phyloP scores from a whole-genome alignment of 2,888 invertebrate genomes.

The Trichopria drosophilae region DNA sequence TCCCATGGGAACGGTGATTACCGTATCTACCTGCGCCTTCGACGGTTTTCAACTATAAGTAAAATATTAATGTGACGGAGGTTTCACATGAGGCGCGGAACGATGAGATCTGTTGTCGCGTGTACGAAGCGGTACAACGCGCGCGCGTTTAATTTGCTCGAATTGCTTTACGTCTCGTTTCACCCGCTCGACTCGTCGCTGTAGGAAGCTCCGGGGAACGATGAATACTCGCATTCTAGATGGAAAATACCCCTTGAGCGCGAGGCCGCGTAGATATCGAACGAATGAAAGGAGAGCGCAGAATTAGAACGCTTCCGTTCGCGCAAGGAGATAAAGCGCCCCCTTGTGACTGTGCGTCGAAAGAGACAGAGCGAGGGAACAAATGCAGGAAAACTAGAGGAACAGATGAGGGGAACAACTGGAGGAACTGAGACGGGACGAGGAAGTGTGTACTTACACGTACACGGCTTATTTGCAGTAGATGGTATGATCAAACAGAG shows the following conservation, averaged over 20 bases:
- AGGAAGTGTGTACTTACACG: no score
- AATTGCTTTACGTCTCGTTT: conserved; percentile 43
- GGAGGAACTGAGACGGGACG: no score
- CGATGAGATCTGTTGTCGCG: conserved; percentile 29
- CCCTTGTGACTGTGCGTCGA: conserved; percentile 19
- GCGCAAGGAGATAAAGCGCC: conserved; percentile 25
- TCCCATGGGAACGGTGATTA: no score
- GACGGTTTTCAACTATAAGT: conserved; percentile 25
- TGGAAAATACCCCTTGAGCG: conserved; percentile 34
- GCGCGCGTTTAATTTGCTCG: conserved; percentile 45
- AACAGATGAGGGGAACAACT: no score
- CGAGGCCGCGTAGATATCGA: conserved; percentile 35
- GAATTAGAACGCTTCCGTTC: conserved; percentile 34
- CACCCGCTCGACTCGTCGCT: conserved; percentile 34
- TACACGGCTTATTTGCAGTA: no score
- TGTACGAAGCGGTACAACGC: no score
- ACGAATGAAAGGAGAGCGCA: conserved; percentile 31
- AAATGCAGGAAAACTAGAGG: no score
- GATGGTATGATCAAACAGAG: no score
- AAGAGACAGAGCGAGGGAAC: no score
- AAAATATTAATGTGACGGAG: conserved; percentile 35
- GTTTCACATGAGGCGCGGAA: conserved; percentile 27
- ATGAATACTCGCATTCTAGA: conserved; percentile 34
- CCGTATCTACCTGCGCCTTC: no score
- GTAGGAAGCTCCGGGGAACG: conserved; percentile 33